Percentiles rank a stretch among this genome's conserved stretches.
Conservation (phyloP, 2,113 vertebrate species). For the Lophura nycthemera region DNA sequence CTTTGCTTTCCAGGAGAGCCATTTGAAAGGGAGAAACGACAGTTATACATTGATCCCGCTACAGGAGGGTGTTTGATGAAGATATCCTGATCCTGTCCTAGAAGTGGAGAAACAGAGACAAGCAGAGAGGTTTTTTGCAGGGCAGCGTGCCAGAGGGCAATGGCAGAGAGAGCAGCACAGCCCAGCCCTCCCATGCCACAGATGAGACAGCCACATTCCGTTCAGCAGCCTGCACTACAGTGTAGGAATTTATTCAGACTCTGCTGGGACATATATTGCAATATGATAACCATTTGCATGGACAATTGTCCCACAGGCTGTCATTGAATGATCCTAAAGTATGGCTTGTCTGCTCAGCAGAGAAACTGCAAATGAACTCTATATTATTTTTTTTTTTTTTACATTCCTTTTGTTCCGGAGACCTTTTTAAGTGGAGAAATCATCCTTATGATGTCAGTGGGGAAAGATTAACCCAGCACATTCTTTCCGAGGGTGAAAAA, state of each 20-base stretch:
- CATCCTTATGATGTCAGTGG: slow-evolving; percentile 15
- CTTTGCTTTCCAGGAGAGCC: slow-evolving; percentile 3
- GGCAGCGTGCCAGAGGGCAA: background rate
- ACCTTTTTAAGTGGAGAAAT: slow-evolving; percentile 12
- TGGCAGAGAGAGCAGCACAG: background rate
- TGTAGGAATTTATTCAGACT: background rate
- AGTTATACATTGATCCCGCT: background rate
- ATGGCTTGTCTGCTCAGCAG: background rate
- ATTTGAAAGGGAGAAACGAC: background rate
- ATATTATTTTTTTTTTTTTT: background rate
- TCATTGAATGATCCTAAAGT: background rate
- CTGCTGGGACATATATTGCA: slow-evolving; percentile 2
- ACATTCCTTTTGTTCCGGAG: slow-evolving; percentile 29
- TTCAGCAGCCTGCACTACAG: background rate
- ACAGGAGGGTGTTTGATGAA: background rate
- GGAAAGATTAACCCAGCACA: slow-evolving; percentile 10
- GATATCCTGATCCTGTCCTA: background rate
- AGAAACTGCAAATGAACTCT: slow-evolving; percentile 18
- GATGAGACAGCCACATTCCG: background rate
- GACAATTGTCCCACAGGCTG: slow-evolving; percentile 40
- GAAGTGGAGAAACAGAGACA: background rate
- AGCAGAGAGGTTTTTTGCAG: background rate
- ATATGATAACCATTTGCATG: background rate
- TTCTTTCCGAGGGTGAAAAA: slow-evolving; percentile 34
- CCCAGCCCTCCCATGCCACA: slow-evolving; percentile 5